A percentile compares a stretch with the other conserved stretches of the same genome.
These are phyloP conservation scores for Sylvicapra grimmia DNA, from an alignment of 2,113 vertebrate species.

Conservation along the genomic window DNA sequence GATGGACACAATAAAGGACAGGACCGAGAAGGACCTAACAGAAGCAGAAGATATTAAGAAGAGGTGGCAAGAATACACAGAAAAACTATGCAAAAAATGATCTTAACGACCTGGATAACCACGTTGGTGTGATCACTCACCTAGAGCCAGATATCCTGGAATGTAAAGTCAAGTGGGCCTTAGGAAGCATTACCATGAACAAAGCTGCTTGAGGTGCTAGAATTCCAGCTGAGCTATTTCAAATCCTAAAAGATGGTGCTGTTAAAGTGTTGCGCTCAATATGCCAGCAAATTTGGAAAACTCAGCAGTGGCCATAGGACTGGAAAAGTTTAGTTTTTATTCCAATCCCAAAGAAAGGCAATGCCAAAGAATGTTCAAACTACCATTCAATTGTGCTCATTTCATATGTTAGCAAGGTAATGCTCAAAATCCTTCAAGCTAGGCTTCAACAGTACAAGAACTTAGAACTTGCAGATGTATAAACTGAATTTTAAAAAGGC, in stretches of 20 bases:
- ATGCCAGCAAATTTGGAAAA: background rate
- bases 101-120: background rate
- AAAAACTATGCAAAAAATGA: background rate
- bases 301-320: background rate
- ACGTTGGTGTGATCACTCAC: background rate
- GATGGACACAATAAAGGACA: background rate
- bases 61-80: background rate
- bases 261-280: background rate
- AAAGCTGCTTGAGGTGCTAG: background rate
- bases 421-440: background rate
- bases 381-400: background rate
- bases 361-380: background rate
- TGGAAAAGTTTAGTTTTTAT: background rate
- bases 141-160: background rate
- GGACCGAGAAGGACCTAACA: background rate
- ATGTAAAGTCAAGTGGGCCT: background rate
- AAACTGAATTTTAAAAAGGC: background rate
- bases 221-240: background rate
- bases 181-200: background rate
- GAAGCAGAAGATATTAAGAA: background rate
- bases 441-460: background rate
- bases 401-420: background rate
- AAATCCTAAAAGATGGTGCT: background rate
- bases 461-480: background rate
- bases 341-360: background rate